These are phyloP conservation scores for Drosophila tripunctata DNA, from an alignment of 2,888 invertebrate species.

Conservation along the genomic window DNA sequence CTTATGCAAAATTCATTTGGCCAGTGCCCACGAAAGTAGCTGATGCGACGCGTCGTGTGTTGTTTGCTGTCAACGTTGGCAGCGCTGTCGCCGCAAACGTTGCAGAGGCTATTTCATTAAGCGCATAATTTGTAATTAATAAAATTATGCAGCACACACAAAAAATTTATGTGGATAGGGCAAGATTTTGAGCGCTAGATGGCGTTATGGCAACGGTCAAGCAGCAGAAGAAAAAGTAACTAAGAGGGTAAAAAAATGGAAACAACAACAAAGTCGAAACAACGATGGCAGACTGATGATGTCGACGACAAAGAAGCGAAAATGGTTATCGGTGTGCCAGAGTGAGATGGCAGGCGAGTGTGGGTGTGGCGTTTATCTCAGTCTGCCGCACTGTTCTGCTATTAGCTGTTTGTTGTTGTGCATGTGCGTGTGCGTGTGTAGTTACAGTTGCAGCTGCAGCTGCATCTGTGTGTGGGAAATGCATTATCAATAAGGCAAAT, in stretches of 20 bases:
- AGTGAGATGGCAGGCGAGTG: constrained; percentile 42
- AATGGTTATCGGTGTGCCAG: constrained; percentile 14
- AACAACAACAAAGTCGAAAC: background rate
- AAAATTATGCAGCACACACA: constrained; percentile 54
- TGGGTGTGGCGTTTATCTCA: constrained; percentile 46
- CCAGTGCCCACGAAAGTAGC: constrained; percentile 47
- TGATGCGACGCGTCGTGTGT: constrained; percentile 40
- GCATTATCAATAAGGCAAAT: constrained; percentile 49
- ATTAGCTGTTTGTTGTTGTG: background rate
- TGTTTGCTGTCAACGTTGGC: constrained; percentile 34
- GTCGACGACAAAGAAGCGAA: constrained; percentile 20
- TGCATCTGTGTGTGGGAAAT: constrained; percentile 4
- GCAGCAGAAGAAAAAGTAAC: background rate
- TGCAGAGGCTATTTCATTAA: constrained; percentile 68
- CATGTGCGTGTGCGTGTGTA: constrained; percentile 24
- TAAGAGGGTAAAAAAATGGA: background rate
- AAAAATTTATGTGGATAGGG: constrained; percentile 27
- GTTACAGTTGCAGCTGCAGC: no score
- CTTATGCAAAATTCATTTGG: constrained; percentile 79
- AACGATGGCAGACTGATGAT: background rate
- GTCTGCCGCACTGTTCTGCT: background rate
- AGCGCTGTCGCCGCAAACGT: background rate
- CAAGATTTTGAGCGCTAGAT: constrained; percentile 29
- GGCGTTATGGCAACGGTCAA: constrained; percentile 19
- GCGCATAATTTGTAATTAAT: constrained; percentile 76